These are phyloP conservation scores for Macrophya annulata DNA, from an alignment of 2,888 invertebrate species.

Conservation along the genomic window DNA sequence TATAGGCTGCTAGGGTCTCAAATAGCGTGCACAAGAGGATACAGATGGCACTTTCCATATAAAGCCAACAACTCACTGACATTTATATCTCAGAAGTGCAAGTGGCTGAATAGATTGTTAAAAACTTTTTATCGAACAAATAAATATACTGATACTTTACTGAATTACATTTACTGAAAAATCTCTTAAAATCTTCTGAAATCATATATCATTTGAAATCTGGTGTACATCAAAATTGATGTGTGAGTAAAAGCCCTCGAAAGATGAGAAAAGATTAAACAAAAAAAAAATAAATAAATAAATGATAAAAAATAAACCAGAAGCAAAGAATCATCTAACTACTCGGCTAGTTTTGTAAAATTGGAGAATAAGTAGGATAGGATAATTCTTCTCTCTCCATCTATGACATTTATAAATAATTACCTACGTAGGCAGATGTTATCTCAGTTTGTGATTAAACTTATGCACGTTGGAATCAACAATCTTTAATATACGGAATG, in stretches of 20 bases:
- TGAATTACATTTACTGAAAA: too few relatives aligned
- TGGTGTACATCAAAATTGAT: too few relatives aligned
- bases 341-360: conserved; percentile 6
- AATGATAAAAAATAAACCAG: neutral
- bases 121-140: neutral
- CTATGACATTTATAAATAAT: conserved; percentile 4
- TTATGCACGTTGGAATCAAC: neutral
- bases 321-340: conserved; percentile 10
- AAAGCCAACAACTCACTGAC: neutral
- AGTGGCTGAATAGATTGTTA: neutral
- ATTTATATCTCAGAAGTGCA: neutral
- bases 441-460: neutral
- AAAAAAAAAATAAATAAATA: neutral
- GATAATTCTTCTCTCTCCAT: conserved; percentile 51
- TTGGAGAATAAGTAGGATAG: conserved; percentile 51
- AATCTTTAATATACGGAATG: neutral
- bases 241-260: neutral
- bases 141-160: neutral
- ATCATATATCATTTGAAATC: too few relatives aligned
- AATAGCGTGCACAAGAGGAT: neutral
- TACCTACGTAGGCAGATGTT: neutral
- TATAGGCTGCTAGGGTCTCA: neutral
- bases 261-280: too few relatives aligned
- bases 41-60: neutral
- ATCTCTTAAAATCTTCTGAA: too few relatives aligned